Evolutionary conservation across 2,113 vertebrate genomes (phyloP), one percentile per base, ranked within the genome.

Genomic region (Calyptommatus sinebrachiatus): DNA sequence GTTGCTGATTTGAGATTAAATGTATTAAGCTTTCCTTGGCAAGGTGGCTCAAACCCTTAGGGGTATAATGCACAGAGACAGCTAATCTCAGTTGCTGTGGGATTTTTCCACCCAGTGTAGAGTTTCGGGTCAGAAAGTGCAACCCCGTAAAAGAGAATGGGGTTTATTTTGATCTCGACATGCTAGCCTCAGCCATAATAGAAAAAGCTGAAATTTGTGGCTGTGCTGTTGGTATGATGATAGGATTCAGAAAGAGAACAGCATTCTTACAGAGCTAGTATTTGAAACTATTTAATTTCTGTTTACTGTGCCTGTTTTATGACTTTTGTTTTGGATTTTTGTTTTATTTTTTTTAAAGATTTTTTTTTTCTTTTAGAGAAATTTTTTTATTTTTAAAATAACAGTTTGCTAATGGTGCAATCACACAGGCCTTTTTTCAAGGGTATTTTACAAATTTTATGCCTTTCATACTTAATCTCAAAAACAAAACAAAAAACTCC

Each of bases 251-350:
- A 71, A 72, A 35, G 69, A 71, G 63, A n/a, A 48, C 45, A 24
- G 28, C 65, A 60, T 69, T 35, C 72, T 71, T 60, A 75, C 20
- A 67, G 83, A 53, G 29, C 14, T 73, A 4, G 29, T 66, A 31
- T 65, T n/a, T 78, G 85, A 89, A 87, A 48, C 1, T 20, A 21
- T 81, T 70, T 83, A 46, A 7, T 26, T 83, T 73, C 28, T 31
- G 26, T 70, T 88, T 24, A 74, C 79, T 83, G 48, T 48, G 10
- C 2, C 14, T 75, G 29, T 57, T 18, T 57, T 57, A 5, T 57
- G 6, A 63, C 83, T 61, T 50, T 73, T 65, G 1, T 26, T 65
- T n/a, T 71, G 9, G n/a, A n/a, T n/a, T n/a, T n/a, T n/a, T n/a
- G n/a, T n/a, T n/a, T n/a, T n/a, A n/a, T n/a, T n/a, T 53, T 72